Conservation (phyloP, 2,888 invertebrate genomes). For the Anthophora plumipes region DNA sequence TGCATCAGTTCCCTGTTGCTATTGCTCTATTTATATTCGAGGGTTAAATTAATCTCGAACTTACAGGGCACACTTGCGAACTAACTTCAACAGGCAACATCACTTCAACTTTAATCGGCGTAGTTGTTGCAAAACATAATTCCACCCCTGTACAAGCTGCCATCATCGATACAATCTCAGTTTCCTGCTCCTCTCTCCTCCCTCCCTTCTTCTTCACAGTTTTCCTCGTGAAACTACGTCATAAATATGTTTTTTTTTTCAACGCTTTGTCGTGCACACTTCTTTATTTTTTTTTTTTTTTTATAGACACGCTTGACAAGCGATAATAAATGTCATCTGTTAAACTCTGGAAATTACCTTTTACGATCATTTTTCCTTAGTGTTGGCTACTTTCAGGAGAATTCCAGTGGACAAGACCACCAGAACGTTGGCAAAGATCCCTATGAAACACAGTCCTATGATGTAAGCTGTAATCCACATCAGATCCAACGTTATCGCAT, state of each 20-base stretch:
- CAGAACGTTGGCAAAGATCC: conserved; percentile 64
- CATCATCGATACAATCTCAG: neutral
- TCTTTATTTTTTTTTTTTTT: too few species aligned
- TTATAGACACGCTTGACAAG: too few species aligned
- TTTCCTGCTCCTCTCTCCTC: neutral
- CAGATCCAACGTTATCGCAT: conserved; percentile 70
- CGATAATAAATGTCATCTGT: too few species aligned
- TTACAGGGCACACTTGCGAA: conserved; percentile 22
- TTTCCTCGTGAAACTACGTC: neutral
- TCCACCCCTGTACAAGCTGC: neutral
- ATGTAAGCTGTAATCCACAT: conserved; percentile 69
- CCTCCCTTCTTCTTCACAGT: neutral
- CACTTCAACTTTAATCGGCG: conserved; percentile 29
- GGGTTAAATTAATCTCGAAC: conserved; percentile 38
- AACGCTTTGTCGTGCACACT: neutral
- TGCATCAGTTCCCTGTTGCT: conserved; percentile 10
- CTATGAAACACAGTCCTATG: conserved; percentile 65
- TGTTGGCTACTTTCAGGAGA: conserved; percentile 33
- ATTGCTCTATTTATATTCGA: conserved; percentile 26
- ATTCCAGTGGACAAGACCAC: conserved; percentile 62
- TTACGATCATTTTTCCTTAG: neutral
- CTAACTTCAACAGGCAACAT: conserved; percentile 25
- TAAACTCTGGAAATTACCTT: neutral
- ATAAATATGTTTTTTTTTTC: neutral
- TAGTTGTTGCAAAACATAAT: conserved; percentile 31